A percentile compares a stretch with the other conserved stretches of the same genome.
Evolutionary conservation across 2,888 invertebrate genomes (phyloP).

Genomic region (Kuschelorhynchus macadamiae): DNA sequence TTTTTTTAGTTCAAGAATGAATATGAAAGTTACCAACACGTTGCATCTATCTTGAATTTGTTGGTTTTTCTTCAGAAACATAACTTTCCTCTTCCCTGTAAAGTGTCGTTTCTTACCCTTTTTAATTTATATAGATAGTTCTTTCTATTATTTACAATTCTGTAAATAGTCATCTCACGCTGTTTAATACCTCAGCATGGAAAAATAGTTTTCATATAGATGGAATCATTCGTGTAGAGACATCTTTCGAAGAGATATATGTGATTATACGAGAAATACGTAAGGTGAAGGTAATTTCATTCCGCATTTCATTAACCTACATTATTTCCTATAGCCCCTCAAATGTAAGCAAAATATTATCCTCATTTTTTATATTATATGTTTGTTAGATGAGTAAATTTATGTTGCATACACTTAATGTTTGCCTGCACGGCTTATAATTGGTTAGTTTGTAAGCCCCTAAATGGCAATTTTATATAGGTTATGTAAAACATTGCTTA

Average conservation of each 20-base stretch:
- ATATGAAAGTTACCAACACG: too few relatives aligned
- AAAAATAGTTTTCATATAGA: conserved; percentile 23
- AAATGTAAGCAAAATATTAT: not conserved
- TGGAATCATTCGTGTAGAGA: conserved; percentile 22
- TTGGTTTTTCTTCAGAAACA: too few relatives aligned
- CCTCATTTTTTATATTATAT: not conserved
- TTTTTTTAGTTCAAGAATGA: too few relatives aligned
- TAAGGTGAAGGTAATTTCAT: not conserved
- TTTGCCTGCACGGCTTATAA: not conserved
- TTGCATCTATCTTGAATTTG: too few relatives aligned
- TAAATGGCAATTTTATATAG: too few relatives aligned
- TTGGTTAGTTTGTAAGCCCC: too few relatives aligned
- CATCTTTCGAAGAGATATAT: not conserved
- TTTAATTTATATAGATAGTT: too few relatives aligned
- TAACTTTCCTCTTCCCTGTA: too few relatives aligned
- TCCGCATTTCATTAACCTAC: not conserved
- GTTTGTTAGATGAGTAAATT: not conserved
- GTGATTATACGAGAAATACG: not conserved
- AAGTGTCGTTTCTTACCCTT: too few relatives aligned
- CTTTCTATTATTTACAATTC: conserved; percentile 21
- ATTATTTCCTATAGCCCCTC: not conserved
- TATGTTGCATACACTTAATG: not conserved
- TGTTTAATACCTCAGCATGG: conserved; percentile 23
- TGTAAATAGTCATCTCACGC: conserved; percentile 10
- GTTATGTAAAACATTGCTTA: too few relatives aligned